Conservation (phyloP, 2,888 invertebrate genomes). For the Norana najaformis region DNA sequence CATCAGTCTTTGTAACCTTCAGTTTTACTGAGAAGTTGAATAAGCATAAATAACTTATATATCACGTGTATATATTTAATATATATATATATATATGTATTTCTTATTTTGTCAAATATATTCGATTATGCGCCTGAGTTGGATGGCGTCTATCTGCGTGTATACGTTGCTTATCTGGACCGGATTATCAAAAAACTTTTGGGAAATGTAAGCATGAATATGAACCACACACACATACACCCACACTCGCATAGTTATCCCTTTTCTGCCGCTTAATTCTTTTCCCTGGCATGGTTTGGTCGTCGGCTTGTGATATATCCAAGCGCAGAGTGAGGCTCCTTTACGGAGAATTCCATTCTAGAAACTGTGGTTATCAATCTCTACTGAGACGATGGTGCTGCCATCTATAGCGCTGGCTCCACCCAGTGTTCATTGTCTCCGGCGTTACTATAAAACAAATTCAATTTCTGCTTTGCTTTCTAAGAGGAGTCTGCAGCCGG, state of each 20-base stretch:
- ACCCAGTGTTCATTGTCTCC: not conserved
- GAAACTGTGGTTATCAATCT: not conserved
- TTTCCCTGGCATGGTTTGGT: not conserved
- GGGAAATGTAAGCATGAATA: too few relatives aligned
- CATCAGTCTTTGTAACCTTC: too few relatives aligned
- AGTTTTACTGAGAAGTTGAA: too few relatives aligned
- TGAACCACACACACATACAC: too few relatives aligned
- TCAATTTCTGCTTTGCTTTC: not conserved
- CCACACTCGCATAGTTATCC: not conserved
- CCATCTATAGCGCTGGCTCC: not conserved
- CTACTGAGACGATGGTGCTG: not conserved
- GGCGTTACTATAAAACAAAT: not conserved
- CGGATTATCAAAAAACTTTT: too few relatives aligned
- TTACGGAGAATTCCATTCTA: not conserved
- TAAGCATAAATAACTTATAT: not conserved
- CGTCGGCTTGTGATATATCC: not conserved
- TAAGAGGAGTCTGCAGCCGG: not conserved
- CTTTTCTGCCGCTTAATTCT: not conserved
- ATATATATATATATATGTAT: not conserved
- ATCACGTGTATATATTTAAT: not conserved
- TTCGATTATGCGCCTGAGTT: too few relatives aligned
- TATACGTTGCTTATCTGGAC: too few relatives aligned
- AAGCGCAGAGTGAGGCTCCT: not conserved
- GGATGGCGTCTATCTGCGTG: too few relatives aligned
- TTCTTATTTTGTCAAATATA: not conserved